Evolutionary conservation across 2,113 vertebrate species (phyloP).

Genomic region (Indicator indicator): DNA sequence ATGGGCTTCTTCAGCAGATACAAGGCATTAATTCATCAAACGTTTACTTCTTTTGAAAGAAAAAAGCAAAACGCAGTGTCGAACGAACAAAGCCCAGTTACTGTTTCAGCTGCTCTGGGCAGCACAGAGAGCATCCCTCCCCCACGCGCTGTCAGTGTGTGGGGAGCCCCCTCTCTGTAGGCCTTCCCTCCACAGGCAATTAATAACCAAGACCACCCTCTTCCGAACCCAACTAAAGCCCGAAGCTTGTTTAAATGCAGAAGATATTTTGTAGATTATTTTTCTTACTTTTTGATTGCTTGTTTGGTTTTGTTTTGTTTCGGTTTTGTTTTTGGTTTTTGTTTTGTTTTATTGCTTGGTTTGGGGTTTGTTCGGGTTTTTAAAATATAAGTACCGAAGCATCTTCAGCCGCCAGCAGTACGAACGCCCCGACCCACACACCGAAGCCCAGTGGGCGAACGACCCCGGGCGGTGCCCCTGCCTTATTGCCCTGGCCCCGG

Average conservation of each 20-base stretch:
- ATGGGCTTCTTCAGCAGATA: neutral
- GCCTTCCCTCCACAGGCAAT: neutral
- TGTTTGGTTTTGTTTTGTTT: too few relatives aligned
- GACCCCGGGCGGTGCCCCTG: neutral
- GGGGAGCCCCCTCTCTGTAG: neutral
- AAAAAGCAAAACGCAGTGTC: fast-evolving
- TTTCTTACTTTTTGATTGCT: too few relatives aligned
- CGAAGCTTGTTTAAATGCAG: neutral
- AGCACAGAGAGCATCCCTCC: too few relatives aligned
- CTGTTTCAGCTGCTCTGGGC: too few relatives aligned
- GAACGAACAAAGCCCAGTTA: too few relatives aligned
- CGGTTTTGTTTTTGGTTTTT: neutral
- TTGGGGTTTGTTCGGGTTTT: neutral
- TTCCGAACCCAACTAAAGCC: neutral
- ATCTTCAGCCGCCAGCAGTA: neutral
- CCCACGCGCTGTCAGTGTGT: too few relatives aligned
- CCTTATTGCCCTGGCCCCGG: too few relatives aligned
- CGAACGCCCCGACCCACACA: neutral
- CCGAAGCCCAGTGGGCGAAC: neutral
- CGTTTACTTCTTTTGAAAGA: fast-evolving
- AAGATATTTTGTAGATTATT: too few relatives aligned
- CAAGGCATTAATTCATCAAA: neutral
- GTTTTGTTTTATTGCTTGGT: neutral
- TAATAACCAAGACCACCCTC: too few relatives aligned
- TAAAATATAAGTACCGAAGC: neutral